Percentiles rank a stretch among this genome's conserved stretches.
Evolutionary conservation across 2,797 vertebrate species (phyloP).

Genomic region (Enteromius unitaeniatus): DNA sequence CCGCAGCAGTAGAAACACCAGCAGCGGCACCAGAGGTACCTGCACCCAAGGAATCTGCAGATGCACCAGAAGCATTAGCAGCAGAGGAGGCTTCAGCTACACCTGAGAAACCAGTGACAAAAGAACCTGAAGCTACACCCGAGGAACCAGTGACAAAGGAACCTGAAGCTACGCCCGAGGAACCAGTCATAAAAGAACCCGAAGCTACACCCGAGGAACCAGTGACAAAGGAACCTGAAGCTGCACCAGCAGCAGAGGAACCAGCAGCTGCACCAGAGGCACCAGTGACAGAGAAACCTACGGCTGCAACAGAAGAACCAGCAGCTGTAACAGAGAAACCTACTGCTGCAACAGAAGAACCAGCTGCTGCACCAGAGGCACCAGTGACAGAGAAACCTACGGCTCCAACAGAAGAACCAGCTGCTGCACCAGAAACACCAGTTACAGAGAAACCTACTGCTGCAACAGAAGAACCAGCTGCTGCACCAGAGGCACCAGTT

Average conservation of each 20-base stretch:
- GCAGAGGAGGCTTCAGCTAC: constrained; percentile 36
- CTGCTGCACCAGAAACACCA: not conserved
- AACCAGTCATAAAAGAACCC: constrained; percentile 53
- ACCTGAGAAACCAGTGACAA: constrained; percentile 36
- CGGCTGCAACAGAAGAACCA: constrained; percentile 24
- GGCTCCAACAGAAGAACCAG: constrained; percentile 1
- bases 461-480: constrained; percentile 14
- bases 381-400: constrained; percentile 34
- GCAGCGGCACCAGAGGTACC: constrained; percentile 49
- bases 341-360: constrained; percentile 21
- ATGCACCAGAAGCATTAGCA: constrained; percentile 38
- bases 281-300: constrained; percentile 28
- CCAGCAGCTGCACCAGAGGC: not conserved
- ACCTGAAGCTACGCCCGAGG: not conserved
- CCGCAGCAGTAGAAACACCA: constrained; percentile 56
- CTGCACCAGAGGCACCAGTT: constrained; percentile 11
- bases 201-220: constrained; percentile 27
- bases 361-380: not conserved
- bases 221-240: constrained; percentile 55
- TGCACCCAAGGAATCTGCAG: not conserved
- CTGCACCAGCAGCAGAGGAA: constrained; percentile 17
- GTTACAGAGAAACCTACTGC: constrained; percentile 30
- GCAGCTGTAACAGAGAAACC: constrained; percentile 26
- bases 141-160: constrained; percentile 31
- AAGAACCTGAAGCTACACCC: constrained; percentile 51